These are phyloP conservation scores for Garrulus glandarius DNA, from an alignment of 2,797 vertebrate genomes.

Conservation along the genomic window DNA sequence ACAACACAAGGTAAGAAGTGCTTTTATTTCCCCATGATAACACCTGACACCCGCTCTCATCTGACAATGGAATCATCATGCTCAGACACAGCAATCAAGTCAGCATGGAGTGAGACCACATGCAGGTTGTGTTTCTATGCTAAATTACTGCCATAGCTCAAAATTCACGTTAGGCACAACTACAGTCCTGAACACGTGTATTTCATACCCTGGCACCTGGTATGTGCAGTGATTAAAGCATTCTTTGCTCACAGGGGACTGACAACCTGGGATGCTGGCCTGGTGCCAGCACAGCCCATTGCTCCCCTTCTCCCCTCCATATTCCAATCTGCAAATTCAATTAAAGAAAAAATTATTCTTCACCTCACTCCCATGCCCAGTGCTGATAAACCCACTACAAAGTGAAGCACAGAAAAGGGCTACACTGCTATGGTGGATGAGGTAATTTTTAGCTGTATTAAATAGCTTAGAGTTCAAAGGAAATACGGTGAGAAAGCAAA, in stretches of 20 bases:
- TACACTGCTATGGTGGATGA: background rate
- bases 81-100: background rate
- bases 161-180: background rate
- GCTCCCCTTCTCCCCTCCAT: background rate
- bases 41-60: background rate
- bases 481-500: background rate
- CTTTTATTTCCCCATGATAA: background rate
- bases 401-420: background rate
- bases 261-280: background rate
- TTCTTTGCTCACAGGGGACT: background rate
- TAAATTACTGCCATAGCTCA: background rate
- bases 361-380: background rate
- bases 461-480: background rate
- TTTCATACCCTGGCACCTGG: background rate
- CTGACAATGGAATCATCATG: background rate
- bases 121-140: rapidly evolving
- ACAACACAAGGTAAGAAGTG: background rate
- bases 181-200: rapidly evolving
- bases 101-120: background rate
- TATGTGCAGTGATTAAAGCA: background rate
- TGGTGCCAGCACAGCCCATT: rapidly evolving
- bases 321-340: background rate
- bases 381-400: background rate
- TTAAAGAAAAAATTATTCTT: conserved; percentile 29
- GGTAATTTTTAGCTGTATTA: background rate